phyloP scores from a whole-genome alignment of 2,113 vertebrate species.

The Nycticryphes semicollaris region DNA sequence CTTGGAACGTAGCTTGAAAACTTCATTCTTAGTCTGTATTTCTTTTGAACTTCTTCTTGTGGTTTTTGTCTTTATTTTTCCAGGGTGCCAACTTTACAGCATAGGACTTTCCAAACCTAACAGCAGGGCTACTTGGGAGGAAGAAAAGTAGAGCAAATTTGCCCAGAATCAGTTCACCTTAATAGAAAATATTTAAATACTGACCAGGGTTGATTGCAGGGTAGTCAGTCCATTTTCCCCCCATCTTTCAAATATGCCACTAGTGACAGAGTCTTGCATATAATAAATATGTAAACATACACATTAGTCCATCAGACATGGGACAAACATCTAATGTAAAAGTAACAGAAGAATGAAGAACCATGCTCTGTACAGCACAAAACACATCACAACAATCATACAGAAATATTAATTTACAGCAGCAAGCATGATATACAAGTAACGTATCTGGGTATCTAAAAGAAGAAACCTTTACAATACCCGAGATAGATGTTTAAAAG shows the following conservation, averaged over 20 bases:
- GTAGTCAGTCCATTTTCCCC: background rate
- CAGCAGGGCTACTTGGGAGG: slow-evolving; percentile 53
- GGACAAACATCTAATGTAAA: background rate
- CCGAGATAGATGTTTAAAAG: background rate
- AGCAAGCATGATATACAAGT: background rate
- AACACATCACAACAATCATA: background rate
- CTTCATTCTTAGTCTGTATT: slow-evolving; percentile 76
- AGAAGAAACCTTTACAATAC: background rate
- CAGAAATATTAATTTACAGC: background rate
- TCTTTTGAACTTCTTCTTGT: slow-evolving; percentile 81
- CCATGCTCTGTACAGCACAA: background rate
- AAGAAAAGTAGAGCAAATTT: slow-evolving; percentile 50
- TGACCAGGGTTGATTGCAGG: slow-evolving; percentile 13
- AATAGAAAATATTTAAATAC: slow-evolving; percentile 63
- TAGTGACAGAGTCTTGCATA: background rate
- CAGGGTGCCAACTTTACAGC: slow-evolving; percentile 72
- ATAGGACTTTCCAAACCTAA: slow-evolving; percentile 68
- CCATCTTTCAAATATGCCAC: background rate
- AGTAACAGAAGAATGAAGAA: background rate
- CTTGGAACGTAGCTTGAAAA: slow-evolving; percentile 79
- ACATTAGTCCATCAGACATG: background rate
- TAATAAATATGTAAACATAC: background rate
- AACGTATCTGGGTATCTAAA: background rate
- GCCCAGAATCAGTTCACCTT: background rate
- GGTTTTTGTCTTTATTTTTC: slow-evolving; percentile 77